phyloP scores from a whole-genome alignment of 2,797 vertebrate genomes.

The Meda fulgida region DNA sequence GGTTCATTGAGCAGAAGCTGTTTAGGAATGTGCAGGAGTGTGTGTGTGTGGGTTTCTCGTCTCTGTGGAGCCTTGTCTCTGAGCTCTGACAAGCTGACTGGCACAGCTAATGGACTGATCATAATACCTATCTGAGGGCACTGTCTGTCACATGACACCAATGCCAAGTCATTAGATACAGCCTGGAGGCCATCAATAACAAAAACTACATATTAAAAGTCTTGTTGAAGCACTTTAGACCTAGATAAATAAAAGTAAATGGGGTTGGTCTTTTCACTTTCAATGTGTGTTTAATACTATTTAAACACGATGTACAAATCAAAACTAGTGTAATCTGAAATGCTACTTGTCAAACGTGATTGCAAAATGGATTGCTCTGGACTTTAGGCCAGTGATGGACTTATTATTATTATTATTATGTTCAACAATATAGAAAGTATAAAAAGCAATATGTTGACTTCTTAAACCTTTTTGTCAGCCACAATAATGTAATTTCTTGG shows the following conservation, averaged over 20 bases:
- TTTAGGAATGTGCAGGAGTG: slow-evolving; percentile 46
- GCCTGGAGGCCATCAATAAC: slow-evolving; percentile 66
- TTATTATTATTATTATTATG: too few relatives aligned
- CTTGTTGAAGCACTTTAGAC: not conserved
- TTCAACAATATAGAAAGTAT: not conserved
- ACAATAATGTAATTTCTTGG: not conserved
- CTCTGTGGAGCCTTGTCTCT: slow-evolving; percentile 47
- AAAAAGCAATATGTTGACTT: not conserved
- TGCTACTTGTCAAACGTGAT: not conserved
- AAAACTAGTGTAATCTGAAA: not conserved
- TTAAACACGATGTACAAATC: not conserved
- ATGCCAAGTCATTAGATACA: slow-evolving; percentile 79
- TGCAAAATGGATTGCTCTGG: not conserved
- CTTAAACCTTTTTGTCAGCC: not conserved
- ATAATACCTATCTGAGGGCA: slow-evolving; percentile 81
- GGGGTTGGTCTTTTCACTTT: not conserved
- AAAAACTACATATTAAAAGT: slow-evolving; percentile 26
- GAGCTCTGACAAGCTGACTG: slow-evolving; percentile 73
- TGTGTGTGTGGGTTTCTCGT: slow-evolving; percentile 22
- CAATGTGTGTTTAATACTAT: not conserved
- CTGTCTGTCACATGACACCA: slow-evolving; percentile 82
- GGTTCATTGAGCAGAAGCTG: slow-evolving; percentile 43
- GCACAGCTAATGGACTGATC: slow-evolving; percentile 77
- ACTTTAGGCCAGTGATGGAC: not conserved
- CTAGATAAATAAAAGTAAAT: not conserved